Evolutionary conservation across 2,888 invertebrate species (phyloP).

Genomic region (Barypeithes pellucidus): DNA sequence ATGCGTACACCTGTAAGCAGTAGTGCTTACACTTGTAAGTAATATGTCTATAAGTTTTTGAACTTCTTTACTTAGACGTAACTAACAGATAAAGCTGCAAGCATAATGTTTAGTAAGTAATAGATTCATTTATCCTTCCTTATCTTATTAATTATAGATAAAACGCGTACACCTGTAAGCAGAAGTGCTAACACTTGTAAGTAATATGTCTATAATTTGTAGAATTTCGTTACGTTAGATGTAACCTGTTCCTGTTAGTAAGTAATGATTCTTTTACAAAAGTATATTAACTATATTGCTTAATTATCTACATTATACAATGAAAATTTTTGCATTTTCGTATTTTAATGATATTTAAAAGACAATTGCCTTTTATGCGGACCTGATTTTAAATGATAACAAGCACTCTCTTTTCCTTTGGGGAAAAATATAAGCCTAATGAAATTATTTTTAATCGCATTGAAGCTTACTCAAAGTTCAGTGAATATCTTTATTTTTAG

Average conservation of each 20-base stretch:
- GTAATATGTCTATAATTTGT: no score
- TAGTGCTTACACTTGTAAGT: no score
- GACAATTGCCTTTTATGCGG: constrained; percentile 11
- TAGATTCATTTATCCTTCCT: no score
- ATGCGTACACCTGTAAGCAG: no score
- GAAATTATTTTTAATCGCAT: constrained; percentile 24
- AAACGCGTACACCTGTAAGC: no score
- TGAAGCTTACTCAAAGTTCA: constrained; percentile 9
- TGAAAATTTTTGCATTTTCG: constrained; percentile 7
- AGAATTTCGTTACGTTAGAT: no score
- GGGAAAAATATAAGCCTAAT: constrained; percentile 18
- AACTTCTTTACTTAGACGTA: no score
- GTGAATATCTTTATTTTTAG: constrained; percentile 7
- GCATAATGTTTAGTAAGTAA: no score
- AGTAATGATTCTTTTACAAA: neutral
- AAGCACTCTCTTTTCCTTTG: constrained; percentile 6
- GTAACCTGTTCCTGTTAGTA: neutral
- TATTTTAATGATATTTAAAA: constrained; percentile 22
- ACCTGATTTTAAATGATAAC: constrained; percentile 17
- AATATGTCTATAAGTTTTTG: no score
- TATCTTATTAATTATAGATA: no score
- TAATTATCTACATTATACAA: constrained; percentile 7
- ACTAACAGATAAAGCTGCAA: no score
- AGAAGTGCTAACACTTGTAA: no score
- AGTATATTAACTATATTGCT: neutral